Evolutionary conservation across 2,113 vertebrate genomes (phyloP).

Genomic region (Cinclus cinclus): DNA sequence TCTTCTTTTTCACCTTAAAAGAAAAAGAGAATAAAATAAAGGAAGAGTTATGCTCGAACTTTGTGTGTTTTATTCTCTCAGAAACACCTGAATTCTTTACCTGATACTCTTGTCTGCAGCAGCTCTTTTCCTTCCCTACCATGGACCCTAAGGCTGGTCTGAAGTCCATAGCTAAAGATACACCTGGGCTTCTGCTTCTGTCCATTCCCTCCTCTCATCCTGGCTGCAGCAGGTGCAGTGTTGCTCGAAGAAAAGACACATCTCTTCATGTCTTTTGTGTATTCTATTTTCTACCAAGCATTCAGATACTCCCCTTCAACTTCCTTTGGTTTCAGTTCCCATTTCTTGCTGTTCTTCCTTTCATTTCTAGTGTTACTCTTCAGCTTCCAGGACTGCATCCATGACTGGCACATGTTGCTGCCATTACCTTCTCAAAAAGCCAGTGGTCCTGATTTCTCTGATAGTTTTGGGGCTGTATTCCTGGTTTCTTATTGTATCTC

Average conservation of each 20-base stretch:
- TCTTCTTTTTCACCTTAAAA: neutral
- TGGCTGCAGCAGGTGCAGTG: neutral
- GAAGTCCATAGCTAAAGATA: neutral
- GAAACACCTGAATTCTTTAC: neutral
- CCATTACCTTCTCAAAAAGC: neutral
- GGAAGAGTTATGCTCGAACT: neutral
- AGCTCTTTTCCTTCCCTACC: neutral
- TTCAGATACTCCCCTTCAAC: neutral
- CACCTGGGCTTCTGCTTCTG: neutral
- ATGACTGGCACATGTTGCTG: neutral
- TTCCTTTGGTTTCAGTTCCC: neutral
- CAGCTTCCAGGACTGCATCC: neutral
- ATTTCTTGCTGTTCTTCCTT: neutral
- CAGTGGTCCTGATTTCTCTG: neutral
- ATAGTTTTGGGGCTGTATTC: neutral
- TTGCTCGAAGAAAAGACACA: neutral
- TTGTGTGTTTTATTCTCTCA: neutral
- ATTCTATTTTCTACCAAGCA: neutral
- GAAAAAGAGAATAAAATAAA: neutral
- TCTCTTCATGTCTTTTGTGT: neutral
- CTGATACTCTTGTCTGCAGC: neutral
- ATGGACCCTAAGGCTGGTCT: neutral
- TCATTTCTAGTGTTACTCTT: neutral
- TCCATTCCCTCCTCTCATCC: neutral
- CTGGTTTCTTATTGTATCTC: neutral